phyloP scores from a whole-genome alignment of 2,113 vertebrate species.

The pig (Sus scrofa) region T2T-Sscrofa CM000819.6:33458001-33458500 shows the following conservation, averaged over 20 bases:
- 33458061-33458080: too few relatives aligned
- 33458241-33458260: neutral
- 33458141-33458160: conserved; percentile 1
- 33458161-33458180: neutral
- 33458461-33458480: neutral
- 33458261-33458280: neutral
- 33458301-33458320: neutral
- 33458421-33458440: neutral
- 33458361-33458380: neutral
- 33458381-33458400: neutral
- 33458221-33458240: neutral
- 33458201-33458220: neutral
- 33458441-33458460: neutral
- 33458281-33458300: neutral
- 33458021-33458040: too few relatives aligned
- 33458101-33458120: too few relatives aligned
- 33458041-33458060: too few relatives aligned
- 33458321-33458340: neutral
- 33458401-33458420: conserved; percentile 46
- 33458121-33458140: too few relatives aligned
- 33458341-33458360: neutral
- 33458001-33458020: too few relatives aligned
- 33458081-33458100: too few relatives aligned
- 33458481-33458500: neutral
- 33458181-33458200: neutral